Evolutionary conservation across 2,797 vertebrate species (phyloP), one percentile per base, ranked within the genome.

Genomic region (Cyclura pinguis): DNA sequence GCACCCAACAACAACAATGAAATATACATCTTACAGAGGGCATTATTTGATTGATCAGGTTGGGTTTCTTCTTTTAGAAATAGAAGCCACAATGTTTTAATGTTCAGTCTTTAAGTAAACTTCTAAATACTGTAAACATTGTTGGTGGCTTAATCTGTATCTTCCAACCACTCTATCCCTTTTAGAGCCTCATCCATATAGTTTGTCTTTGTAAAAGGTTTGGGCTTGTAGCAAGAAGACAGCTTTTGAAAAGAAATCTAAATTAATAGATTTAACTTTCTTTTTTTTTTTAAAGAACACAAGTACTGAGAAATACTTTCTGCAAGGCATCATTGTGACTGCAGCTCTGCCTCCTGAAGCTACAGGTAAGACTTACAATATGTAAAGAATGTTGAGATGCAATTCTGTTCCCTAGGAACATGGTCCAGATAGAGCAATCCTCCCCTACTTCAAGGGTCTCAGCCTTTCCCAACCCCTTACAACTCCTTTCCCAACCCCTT

Each of bases 291-390:
- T 32, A 94, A 85, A 98, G 97, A 98, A 98, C 24, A 6, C 93
- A 76, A 97, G 64, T 93, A 73, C 92, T 69, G 96, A 91, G 77
- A 96, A 88, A 29, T 97, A 97, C 91, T 98, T 97, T 88, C 95
- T 98, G 64, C 91, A 92, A 89, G 93, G 92, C 22, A 91, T 98
- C 88, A 35, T 1, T 64, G 7, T 97, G 82, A 97, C 32, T 16
- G 95, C 91, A 0, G 92, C 50, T 88, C 91, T 98, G 64, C 80
- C 89, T 89, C 2, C 96, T 0, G 97, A 97, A 27, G 96, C 97
- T 86, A 92, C n/a, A 96, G 94, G 97, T 98, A 95, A 95, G 96
- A 62, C 32, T 82, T 86, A 87, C 0, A 9, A 27, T 80, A 6
- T 52, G 74, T 47, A 81, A 64, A 47, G 22, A 0, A 1, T 69